phyloP scores from a whole-genome alignment of 2,113 vertebrate genomes.

The Bos javanicus region DNA sequence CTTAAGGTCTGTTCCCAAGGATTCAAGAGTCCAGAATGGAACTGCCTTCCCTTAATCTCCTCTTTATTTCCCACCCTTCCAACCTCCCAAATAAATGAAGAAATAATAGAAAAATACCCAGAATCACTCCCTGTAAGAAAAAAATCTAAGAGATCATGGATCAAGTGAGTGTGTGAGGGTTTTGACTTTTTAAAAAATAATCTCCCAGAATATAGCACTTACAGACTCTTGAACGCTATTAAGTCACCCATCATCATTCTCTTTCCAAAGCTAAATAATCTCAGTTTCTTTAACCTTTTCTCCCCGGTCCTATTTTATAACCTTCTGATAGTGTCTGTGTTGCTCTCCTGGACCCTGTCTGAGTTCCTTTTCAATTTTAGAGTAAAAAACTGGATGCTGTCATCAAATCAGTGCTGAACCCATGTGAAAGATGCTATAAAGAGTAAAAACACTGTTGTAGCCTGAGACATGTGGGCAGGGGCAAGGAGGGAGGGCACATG shows the following conservation, averaged over 20 bases:
- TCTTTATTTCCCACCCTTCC: not conserved
- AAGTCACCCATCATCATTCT: not conserved
- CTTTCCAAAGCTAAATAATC: slow-evolving; percentile 24
- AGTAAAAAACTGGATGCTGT: not conserved
- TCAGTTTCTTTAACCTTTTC: slow-evolving; percentile 15
- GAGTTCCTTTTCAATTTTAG: slow-evolving; percentile 3
- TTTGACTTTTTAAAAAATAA: not conserved
- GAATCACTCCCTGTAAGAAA: not conserved
- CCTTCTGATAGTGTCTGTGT: not conserved
- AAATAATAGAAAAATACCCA: not conserved
- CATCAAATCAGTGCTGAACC: not conserved
- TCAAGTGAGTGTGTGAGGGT: not conserved
- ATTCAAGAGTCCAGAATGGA: not conserved
- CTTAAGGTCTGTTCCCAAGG: not conserved
- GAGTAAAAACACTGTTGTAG: not conserved
- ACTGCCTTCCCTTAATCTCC: not conserved
- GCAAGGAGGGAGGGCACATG: rapidly evolving
- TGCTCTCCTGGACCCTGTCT: not conserved
- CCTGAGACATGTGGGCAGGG: not conserved
- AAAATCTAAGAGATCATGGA: not conserved
- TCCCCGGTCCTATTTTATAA: not conserved
- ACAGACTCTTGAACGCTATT: not conserved
- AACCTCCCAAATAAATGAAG: not conserved
- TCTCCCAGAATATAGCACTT: not conserved
- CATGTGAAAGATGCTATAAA: not conserved